These are phyloP conservation scores for Mimumesa dahlbomi DNA, from an alignment of 2,888 invertebrate genomes.

Conservation along the genomic window DNA sequence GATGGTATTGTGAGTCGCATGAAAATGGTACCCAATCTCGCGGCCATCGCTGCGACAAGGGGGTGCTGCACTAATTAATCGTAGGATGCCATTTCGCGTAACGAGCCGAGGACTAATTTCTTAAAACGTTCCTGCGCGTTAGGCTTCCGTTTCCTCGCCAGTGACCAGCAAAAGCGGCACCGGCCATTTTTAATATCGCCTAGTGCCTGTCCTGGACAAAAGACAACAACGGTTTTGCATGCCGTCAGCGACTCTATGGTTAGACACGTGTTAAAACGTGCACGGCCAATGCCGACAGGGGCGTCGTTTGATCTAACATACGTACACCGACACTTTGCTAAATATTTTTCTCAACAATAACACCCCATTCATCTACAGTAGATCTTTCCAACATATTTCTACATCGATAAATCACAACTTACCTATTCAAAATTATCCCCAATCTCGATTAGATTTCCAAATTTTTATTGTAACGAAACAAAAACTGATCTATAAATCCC, in stretches of 20 bases:
- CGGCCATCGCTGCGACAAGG: conserved; percentile 11
- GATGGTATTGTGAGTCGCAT: not conserved
- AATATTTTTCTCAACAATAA: not conserved
- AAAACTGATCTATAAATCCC: no score
- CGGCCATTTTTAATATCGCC: conserved; percentile 74
- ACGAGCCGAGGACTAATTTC: conserved; percentile 71
- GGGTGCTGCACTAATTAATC: no score
- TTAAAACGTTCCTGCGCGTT: conserved; percentile 62
- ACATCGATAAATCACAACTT: no score
- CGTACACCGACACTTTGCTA: not conserved
- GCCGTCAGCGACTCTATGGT: conserved; percentile 35
- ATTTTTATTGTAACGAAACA: no score
- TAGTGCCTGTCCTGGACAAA: conserved; percentile 71
- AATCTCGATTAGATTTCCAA: no score
- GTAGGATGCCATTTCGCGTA: conserved; percentile 30
- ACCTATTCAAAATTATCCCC: no score
- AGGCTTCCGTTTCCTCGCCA: conserved; percentile 74
- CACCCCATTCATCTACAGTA: not conserved
- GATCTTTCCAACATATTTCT: no score
- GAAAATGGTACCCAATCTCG: not conserved
- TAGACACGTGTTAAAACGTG: conserved; percentile 22
- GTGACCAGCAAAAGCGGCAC: conserved; percentile 67
- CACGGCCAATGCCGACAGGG: conserved; percentile 42
- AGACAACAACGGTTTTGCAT: conserved; percentile 57
- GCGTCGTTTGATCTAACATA: conserved; percentile 28